Percentiles rank a stretch among this genome's conserved stretches.
Evolutionary conservation across 2,113 vertebrate species (phyloP).

Genomic region (Tylochromis polylepis): DNA sequence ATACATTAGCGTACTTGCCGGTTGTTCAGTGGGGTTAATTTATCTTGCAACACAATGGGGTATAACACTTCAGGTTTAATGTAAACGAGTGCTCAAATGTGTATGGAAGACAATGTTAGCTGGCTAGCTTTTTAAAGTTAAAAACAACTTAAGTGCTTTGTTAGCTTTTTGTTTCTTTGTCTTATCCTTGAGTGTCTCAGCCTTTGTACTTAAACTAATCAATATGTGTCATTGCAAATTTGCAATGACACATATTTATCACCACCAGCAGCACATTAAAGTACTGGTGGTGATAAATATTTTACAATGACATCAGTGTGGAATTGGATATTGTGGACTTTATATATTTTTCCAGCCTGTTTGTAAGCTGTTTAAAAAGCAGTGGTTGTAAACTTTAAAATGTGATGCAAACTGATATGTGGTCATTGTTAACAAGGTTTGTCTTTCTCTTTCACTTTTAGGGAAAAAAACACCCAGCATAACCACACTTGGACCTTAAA

Average conservation of each 20-base stretch:
- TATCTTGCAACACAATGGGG: background rate
- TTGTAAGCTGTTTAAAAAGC: background rate
- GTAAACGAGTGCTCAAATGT: background rate
- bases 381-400: background rate
- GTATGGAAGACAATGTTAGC: background rate
- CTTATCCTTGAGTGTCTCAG: background rate
- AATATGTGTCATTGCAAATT: background rate
- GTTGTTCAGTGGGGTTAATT: background rate
- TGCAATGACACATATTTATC: no score
- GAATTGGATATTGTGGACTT: background rate
- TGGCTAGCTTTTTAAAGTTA: background rate
- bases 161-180: background rate
- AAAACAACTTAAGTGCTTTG: background rate
- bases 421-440: background rate
- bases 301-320: background rate
- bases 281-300: background rate
- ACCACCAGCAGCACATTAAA: no score
- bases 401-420: background rate
- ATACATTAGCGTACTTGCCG: background rate
- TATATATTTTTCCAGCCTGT: background rate
- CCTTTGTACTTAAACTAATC: background rate
- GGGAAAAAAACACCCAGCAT: constrained; percentile 24
- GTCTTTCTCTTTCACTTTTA: background rate
- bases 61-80: background rate
- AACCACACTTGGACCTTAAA: constrained; percentile 42